Conservation (phyloP, 2,113 vertebrate species). For the Crocuta crocuta region DNA sequence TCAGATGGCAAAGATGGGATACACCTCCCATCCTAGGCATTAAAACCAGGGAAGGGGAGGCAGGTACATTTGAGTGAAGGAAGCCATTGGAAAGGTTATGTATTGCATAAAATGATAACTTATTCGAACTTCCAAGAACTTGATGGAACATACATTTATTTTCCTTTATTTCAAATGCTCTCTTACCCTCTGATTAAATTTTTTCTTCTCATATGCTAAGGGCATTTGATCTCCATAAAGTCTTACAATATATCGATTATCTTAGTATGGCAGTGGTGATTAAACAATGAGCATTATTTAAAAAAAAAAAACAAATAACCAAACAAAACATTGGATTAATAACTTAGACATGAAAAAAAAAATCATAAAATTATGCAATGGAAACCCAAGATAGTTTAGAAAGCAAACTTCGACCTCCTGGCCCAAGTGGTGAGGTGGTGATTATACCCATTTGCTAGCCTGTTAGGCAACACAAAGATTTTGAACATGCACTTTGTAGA, state of each 20-base stretch:
- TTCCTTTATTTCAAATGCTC: neutral
- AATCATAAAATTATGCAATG: constrained; percentile 8
- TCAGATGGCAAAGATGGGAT: neutral
- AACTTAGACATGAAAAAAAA: neutral
- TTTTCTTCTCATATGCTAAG: neutral
- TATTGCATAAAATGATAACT: constrained; percentile 33
- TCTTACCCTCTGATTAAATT: constrained; percentile 5
- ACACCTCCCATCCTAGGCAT: neutral
- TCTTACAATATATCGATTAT: neutral
- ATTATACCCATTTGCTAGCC: neutral
- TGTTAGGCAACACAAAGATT: neutral
- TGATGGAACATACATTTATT: neutral
- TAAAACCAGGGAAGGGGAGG: neutral
- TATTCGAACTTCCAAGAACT: constrained; percentile 27
- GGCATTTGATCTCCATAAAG: neutral
- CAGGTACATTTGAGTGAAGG: no score
- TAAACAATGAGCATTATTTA: neutral
- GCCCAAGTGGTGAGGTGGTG: neutral
- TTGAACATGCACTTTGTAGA: neutral
- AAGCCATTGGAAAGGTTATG: neutral
- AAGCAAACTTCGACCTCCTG: neutral
- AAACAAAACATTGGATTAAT: neutral
- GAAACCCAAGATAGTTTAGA: neutral
- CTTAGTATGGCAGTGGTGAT: neutral
- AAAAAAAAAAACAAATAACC: neutral